Evolutionary conservation across 2,888 invertebrate species (phyloP).

Genomic region (Phaonia tiefii): DNA sequence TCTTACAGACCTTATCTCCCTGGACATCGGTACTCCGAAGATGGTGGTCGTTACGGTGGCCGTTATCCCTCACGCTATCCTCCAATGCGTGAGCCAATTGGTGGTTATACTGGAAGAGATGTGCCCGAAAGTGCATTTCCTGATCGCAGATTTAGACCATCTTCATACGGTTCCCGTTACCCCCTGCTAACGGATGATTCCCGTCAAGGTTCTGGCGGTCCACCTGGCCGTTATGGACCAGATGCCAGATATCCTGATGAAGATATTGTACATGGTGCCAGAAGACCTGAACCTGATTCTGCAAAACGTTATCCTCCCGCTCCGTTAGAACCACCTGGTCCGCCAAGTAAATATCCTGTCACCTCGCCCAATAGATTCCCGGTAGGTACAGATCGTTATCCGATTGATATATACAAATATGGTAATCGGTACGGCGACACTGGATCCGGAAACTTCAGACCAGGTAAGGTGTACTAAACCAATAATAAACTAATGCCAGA

Average conservation of each 20-base stretch:
- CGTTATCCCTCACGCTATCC: constrained; percentile 74
- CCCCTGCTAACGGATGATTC: constrained; percentile 75
- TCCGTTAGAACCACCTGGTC: constrained; percentile 79
- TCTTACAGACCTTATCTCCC: constrained; percentile 76
- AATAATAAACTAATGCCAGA: constrained; percentile 61
- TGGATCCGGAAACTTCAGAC: constrained; percentile 80
- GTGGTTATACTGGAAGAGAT: constrained; percentile 77
- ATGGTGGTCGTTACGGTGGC: constrained; percentile 74
- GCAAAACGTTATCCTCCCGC: constrained; percentile 82
- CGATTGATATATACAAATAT: constrained; percentile 80
- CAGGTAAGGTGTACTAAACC: constrained; percentile 71
- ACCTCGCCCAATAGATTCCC: constrained; percentile 82
- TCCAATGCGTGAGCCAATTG: constrained; percentile 71
- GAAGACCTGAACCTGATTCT: constrained; percentile 80
- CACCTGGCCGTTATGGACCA: constrained; percentile 69
- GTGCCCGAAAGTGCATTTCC: constrained; percentile 80
- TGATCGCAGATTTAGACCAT: constrained; percentile 79
- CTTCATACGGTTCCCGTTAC: constrained; percentile 77
- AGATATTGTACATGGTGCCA: constrained; percentile 76
- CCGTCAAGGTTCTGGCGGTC: constrained; percentile 59
- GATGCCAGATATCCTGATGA: constrained; percentile 76
- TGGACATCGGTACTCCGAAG: constrained; percentile 74
- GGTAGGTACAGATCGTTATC: constrained; percentile 81
- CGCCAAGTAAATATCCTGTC: constrained; percentile 81
- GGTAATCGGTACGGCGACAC: constrained; percentile 82